Percentiles rank a stretch among this genome's conserved stretches.
These are phyloP conservation scores for Sinella curviseta DNA, from an alignment of 1,140 invertebrate genomes.

Conservation along the genomic window DNA sequence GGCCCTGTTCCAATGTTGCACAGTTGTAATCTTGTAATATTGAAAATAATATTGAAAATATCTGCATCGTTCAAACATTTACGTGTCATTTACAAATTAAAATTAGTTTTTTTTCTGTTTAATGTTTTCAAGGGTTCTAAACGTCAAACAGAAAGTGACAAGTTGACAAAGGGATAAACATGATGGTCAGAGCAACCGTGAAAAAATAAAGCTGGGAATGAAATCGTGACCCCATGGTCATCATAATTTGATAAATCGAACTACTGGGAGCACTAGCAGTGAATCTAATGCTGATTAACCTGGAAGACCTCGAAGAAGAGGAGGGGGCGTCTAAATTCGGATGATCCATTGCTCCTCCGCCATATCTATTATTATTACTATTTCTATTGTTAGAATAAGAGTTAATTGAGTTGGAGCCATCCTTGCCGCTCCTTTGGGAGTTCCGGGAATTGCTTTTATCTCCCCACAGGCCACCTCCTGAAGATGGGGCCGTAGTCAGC, in stretches of 20 bases:
- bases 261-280: background rate
- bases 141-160: background rate
- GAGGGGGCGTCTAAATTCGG: slow-evolving; percentile 5
- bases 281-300: background rate
- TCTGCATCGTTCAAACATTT: background rate
- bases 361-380: background rate
- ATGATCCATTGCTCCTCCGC: background rate
- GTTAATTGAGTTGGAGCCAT: slow-evolving; percentile 18
- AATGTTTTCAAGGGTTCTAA: no score
- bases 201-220: background rate
- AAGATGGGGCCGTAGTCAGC: background rate
- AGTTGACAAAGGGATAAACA: background rate
- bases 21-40: background rate
- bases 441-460: background rate
- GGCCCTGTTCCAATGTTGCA: background rate
- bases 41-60: background rate
- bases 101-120: no score
- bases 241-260: background rate
- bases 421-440: slow-evolving; percentile 2
- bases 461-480: background rate
- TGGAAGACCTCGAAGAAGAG: background rate
- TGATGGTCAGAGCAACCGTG: background rate
- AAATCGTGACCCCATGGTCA: background rate
- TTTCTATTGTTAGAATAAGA: slow-evolving; percentile 1
- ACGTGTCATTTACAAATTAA: no score